phyloP scores from a whole-genome alignment of 2,113 vertebrate genomes.

The human region GRCh38 chr3:78255501-78256000 shows the following conservation, averaged over 20 bases:
- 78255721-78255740: neutral
- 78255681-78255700: neutral
- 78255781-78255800: neutral
- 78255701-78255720: neutral
- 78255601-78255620: neutral
- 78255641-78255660: neutral
- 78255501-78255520: neutral
- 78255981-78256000: conserved; percentile 49
- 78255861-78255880: neutral
- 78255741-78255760: neutral
- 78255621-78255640: neutral
- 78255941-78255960: neutral
- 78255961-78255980: conserved; percentile 7
- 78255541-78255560: neutral
- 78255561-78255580: neutral
- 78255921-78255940: neutral
- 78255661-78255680: neutral
- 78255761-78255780: neutral
- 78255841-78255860: neutral
- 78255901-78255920: conserved; percentile 5
- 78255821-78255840: neutral
- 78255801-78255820: neutral
- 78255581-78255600: neutral
- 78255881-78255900: neutral
- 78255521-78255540: neutral